A percentile compares a stretch with the other conserved stretches of the same genome.
Evolutionary conservation across 2,797 vertebrate genomes (phyloP).

Genomic region (Salmo trutta): DNA sequence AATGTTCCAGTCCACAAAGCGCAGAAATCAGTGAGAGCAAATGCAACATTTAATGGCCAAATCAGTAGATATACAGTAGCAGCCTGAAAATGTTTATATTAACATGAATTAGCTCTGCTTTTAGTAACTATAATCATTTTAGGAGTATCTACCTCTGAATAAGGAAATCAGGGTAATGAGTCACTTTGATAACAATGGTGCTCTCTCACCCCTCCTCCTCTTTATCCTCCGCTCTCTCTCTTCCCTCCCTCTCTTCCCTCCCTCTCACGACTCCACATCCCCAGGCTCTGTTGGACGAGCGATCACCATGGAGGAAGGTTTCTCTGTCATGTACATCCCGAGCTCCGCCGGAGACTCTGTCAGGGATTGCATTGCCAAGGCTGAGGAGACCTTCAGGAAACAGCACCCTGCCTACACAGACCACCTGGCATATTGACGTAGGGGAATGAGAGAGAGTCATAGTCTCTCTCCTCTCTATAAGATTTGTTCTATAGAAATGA

Average conservation of each 20-base stretch:
- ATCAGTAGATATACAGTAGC: constrained; percentile 7
- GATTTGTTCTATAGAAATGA: background rate
- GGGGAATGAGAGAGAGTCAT: background rate
- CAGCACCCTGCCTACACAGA: constrained; percentile 61
- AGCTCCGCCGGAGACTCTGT: constrained; percentile 54
- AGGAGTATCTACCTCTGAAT: background rate
- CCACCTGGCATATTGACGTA: constrained; percentile 38
- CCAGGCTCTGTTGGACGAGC: constrained; percentile 74
- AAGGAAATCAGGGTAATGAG: background rate
- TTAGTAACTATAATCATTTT: background rate
- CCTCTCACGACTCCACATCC: background rate
- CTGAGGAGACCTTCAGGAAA: constrained; percentile 66
- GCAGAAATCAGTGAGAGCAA: background rate
- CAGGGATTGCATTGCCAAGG: constrained; percentile 56
- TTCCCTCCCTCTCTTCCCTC: background rate
- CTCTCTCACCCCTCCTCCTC: no score
- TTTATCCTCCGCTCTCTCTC: no score
- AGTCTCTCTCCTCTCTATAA: background rate
- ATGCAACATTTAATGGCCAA: background rate
- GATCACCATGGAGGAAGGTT: constrained; percentile 59
- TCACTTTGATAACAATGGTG: background rate
- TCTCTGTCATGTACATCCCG: constrained; percentile 72
- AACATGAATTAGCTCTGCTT: constrained; percentile 13
- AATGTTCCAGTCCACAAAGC: background rate
- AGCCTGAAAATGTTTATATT: constrained; percentile 17